A percentile compares a stretch with the other conserved stretches of the same genome.
Conservation (phyloP, 2,113 vertebrate genomes). For the Holacanthus passer region DNA sequence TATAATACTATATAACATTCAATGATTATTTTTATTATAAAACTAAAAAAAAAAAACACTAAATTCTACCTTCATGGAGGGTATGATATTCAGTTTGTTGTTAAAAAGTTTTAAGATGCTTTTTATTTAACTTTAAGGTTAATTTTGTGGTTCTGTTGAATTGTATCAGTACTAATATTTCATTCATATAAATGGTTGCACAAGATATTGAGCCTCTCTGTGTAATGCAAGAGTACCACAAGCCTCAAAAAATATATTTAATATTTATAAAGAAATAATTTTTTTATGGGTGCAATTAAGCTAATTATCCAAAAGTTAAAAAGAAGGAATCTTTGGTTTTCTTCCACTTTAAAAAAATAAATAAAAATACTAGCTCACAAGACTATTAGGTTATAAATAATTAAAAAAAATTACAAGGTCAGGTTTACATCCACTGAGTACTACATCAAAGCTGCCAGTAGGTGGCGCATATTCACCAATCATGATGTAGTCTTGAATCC, state of each 20-base stretch:
- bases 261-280: no score
- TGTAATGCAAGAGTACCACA: no score
- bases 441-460: constrained; percentile 41
- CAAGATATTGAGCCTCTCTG: no score
- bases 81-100: not conserved
- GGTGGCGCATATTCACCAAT: constrained; percentile 68
- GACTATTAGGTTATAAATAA: not conserved
- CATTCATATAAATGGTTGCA: no score
- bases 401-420: not conserved
- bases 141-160: not conserved
- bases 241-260: no score
- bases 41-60: no score
- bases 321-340: not conserved
- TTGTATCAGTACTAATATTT: not conserved
- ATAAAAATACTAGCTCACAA: no score
- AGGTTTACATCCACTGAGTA: not conserved
- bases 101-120: not conserved
- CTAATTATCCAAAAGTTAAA: not conserved
- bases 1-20: not conserved
- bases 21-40: not conserved
- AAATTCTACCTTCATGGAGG: not conserved
- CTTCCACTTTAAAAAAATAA: not conserved
- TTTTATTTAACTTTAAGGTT: not conserved
- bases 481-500: not conserved
- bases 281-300: no score